These are phyloP conservation scores for Cephalopterus ornatus DNA, from an alignment of 2,113 vertebrate genomes.

Conservation along the genomic window DNA sequence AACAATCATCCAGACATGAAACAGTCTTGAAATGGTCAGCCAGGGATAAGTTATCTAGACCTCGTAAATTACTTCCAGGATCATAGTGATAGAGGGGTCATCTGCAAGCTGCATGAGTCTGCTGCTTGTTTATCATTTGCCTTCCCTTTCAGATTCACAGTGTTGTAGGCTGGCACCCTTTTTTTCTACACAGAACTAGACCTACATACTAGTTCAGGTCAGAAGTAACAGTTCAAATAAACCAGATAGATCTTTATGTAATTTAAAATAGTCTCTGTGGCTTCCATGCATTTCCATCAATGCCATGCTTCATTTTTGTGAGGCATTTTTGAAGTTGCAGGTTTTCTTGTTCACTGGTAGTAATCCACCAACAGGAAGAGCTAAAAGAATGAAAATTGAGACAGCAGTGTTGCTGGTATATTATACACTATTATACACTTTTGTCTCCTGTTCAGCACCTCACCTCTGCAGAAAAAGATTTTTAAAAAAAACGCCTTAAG, in stretches of 20 bases:
- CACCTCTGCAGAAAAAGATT: neutral
- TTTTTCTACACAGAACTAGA: neutral
- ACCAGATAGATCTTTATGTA: neutral
- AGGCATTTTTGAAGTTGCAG: neutral
- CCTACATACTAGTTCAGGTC: neutral
- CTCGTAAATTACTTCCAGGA: conserved; percentile 45
- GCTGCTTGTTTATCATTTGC: neutral
- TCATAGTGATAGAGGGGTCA: neutral
- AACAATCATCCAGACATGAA: neutral
- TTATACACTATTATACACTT: neutral
- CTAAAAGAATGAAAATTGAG: neutral
- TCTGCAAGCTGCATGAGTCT: neutral
- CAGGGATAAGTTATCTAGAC: conserved; percentile 21
- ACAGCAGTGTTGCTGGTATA: neutral
- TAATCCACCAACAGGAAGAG: neutral
- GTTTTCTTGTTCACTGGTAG: neutral
- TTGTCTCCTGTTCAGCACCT: neutral
- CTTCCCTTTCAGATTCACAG: neutral
- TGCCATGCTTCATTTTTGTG: neutral
- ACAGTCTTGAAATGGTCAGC: conserved; percentile 19
- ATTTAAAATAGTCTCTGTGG: neutral
- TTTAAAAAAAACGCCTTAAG: neutral
- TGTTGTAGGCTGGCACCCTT: neutral
- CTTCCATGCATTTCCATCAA: neutral
- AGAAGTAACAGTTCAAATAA: neutral